Percentiles rank a stretch among this genome's conserved stretches.
These are phyloP conservation scores for Axea sp. DNA, from an alignment of 2,888 invertebrate genomes.

Conservation along the genomic window DNA sequence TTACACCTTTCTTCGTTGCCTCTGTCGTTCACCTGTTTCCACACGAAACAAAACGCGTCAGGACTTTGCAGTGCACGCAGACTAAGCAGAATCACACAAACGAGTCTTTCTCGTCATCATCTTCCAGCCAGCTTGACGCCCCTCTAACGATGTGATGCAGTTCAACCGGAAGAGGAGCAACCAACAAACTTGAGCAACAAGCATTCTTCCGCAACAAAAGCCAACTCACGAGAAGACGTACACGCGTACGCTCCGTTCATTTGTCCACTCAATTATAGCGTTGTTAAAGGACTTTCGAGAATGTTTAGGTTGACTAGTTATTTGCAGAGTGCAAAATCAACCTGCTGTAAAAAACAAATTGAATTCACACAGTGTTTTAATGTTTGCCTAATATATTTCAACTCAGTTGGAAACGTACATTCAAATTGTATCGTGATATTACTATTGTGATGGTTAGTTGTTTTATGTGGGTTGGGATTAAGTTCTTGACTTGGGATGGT, in stretches of 20 bases:
- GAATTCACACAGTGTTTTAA: conserved; percentile 1
- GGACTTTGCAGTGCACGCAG: conserved; percentile 36
- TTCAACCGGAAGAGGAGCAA: conserved; percentile 70
- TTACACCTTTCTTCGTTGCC: conserved; percentile 45
- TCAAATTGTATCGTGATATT: background rate
- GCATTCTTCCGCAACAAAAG: conserved; percentile 61
- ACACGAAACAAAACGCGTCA: conserved; percentile 49
- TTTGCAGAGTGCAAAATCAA: conserved; percentile 5
- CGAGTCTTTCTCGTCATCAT: conserved; percentile 57
- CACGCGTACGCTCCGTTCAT: conserved; percentile 60
- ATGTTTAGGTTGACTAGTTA: background rate
- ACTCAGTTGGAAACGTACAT: background rate
- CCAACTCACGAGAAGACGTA: conserved; percentile 67
- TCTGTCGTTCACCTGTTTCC: conserved; percentile 48
- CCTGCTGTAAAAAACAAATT: conserved; percentile 9
- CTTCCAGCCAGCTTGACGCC: conserved; percentile 70
- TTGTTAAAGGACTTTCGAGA: conserved; percentile 30
- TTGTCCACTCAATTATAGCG: conserved; percentile 63
- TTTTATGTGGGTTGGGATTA: too few species aligned
- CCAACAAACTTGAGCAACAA: conserved; percentile 68
- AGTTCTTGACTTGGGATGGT: too few species aligned
- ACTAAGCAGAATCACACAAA: conserved; percentile 49
- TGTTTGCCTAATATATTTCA: too few species aligned
- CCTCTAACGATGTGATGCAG: conserved; percentile 68
- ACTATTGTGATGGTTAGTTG: too few species aligned